Evolutionary conservation across 2,888 invertebrate species (phyloP).

Genomic region (Drosophila nigricruria): DNA sequence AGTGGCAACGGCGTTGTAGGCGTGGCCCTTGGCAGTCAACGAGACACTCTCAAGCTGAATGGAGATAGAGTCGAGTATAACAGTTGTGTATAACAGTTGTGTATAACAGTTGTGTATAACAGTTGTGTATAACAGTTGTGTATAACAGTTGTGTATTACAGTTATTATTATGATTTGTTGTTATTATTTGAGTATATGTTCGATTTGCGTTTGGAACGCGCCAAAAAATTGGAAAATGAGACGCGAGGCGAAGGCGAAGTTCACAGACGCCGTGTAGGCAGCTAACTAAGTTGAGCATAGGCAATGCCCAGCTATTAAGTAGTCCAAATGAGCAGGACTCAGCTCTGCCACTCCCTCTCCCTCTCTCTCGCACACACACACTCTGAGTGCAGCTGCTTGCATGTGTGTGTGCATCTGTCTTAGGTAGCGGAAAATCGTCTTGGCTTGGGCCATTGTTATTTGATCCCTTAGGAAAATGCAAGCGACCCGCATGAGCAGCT

Average conservation of each 20-base stretch:
- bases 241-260: conserved; percentile 35
- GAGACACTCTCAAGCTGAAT: conserved; percentile 62
- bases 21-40: conserved; percentile 61
- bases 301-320: conserved; percentile 68
- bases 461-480: conserved; percentile 63
- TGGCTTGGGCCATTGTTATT: conserved; percentile 41
- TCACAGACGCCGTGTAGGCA: conserved; percentile 66
- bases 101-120: not conserved
- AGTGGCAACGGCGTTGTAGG: conserved; percentile 45
- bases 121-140: not conserved
- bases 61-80: not conserved
- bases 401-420: conserved; percentile 26
- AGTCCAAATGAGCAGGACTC: conserved; percentile 46
- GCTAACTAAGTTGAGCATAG: conserved; percentile 68
- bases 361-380: not conserved
- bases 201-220: conserved; percentile 68
- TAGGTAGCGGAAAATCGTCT: conserved; percentile 56
- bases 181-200: not conserved
- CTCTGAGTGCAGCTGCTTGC: conserved; percentile 12
- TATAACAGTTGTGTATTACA: not conserved
- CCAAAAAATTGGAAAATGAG: conserved; percentile 6
- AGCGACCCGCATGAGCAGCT: conserved; percentile 63
- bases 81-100: not conserved
- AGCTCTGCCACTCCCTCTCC: not conserved
- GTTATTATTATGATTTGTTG: not conserved